phyloP scores from a whole-genome alignment of 1,140 invertebrate species.

The Microplitis demolitor region DNA sequence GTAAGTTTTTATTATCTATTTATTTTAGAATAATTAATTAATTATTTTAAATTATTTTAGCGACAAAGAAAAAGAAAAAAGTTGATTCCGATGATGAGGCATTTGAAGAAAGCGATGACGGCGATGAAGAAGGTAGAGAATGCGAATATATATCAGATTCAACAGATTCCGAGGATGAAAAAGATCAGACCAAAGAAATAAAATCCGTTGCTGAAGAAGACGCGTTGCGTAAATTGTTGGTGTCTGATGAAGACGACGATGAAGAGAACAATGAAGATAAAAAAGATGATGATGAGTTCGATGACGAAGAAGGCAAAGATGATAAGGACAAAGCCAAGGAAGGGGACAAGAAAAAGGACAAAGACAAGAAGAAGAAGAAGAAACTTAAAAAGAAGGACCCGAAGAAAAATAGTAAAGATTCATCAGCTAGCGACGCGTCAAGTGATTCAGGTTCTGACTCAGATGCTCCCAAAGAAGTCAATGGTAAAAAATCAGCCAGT shows the following conservation, averaged over 20 bases:
- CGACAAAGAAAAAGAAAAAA: constrained; percentile 73
- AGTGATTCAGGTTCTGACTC: constrained; percentile 76
- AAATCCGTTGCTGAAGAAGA: constrained; percentile 90
- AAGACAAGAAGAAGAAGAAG: constrained; percentile 47
- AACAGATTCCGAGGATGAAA: constrained; percentile 79
- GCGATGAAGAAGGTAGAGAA: constrained; percentile 93
- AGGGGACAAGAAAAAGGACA: constrained; percentile 52
- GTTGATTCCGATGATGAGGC: constrained; percentile 84
- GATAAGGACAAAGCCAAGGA: constrained; percentile 55
- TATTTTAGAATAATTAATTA: constrained; percentile 20
- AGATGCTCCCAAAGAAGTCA: constrained; percentile 61
- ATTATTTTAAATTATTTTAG: constrained; percentile 30
- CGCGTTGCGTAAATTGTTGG: constrained; percentile 82
- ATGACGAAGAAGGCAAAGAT: constrained; percentile 65
- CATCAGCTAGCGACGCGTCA: constrained; percentile 72
- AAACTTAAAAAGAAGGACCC: constrained; percentile 34
- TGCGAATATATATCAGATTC: constrained; percentile 86
- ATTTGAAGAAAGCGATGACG: constrained; percentile 94
- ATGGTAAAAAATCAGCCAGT: constrained; percentile 55
- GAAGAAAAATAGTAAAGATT: constrained; percentile 56
- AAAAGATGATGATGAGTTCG: constrained; percentile 65
- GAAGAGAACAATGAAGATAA: constrained; percentile 72
- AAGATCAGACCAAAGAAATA: constrained; percentile 72
- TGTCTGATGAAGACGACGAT: constrained; percentile 88
- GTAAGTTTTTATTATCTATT: background rate